Evolutionary conservation across 2,888 invertebrate species (phyloP).

Genomic region (Sphaerophoria rueppellii): DNA sequence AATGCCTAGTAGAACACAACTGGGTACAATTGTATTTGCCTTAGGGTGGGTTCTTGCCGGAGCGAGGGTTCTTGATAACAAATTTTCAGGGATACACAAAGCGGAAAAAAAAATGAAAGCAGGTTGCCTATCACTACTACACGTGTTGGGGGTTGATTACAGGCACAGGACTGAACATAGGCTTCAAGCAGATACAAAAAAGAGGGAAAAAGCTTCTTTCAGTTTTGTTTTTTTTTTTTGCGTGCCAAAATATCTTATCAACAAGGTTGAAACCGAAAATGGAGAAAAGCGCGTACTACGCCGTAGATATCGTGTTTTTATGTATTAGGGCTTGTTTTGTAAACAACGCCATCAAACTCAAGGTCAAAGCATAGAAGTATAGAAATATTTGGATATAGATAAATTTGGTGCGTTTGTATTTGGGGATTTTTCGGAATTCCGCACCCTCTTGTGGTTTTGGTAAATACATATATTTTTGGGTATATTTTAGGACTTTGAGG

Average conservation of each 20-base stretch:
- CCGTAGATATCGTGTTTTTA: constrained; percentile 23
- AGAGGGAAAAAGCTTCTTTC: not conserved
- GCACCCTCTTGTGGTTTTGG: constrained; percentile 23
- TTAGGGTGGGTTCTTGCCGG: constrained; percentile 56
- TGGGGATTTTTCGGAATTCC: constrained; percentile 1
- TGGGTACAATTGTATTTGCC: constrained; percentile 56
- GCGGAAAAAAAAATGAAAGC: not conserved
- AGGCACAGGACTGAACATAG: not conserved
- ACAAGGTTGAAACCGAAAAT: not conserved
- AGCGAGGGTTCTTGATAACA: constrained; percentile 11
- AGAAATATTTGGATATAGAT: not conserved
- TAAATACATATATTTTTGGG: constrained; percentile 9
- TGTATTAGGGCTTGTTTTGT: constrained; percentile 64
- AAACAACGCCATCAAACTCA: constrained; percentile 60
- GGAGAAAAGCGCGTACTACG: constrained; percentile 35
- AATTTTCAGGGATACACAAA: constrained; percentile 9
- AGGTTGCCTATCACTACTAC: constrained; percentile 28
- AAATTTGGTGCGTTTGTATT: not conserved
- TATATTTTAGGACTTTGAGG: not conserved
- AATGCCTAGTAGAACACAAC: not conserved
- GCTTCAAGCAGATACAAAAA: not conserved
- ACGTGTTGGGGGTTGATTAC: constrained; percentile 30
- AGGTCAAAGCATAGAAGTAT: constrained; percentile 59
- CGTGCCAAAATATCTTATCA: constrained; percentile 41
- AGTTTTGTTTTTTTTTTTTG: constrained; percentile 6